Conservation (phyloP, 2,888 invertebrate species). For the Tridacna gigas region DNA sequence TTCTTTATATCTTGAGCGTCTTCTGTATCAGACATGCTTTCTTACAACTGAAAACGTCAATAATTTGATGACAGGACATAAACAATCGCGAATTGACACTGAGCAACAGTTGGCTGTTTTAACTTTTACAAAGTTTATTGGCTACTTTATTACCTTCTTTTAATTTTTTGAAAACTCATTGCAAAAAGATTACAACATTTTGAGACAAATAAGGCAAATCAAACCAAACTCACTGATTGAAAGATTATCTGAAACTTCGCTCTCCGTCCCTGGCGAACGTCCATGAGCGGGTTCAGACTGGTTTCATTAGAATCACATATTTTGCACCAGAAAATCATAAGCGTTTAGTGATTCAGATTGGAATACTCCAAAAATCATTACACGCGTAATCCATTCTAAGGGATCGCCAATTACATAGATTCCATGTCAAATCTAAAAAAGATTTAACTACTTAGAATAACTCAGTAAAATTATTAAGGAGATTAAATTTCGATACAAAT, state of each 20-base stretch:
- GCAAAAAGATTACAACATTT: not conserved
- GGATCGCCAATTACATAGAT: too few species aligned
- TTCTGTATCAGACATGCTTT: conserved; percentile 46
- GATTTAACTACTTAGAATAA: too few species aligned
- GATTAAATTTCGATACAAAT: too few species aligned
- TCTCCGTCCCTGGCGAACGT: not conserved
- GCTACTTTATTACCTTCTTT: not conserved
- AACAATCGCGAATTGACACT: not conserved
- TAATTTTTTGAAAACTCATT: not conserved
- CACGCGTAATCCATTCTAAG: too few species aligned
- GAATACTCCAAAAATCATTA: too few species aligned
- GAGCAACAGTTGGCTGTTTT: conserved; percentile 5
- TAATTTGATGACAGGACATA: conserved; percentile 10
- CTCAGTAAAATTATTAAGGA: too few species aligned
- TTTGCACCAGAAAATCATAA: too few species aligned
- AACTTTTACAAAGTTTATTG: not conserved
- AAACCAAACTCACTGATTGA: conserved; percentile 1
- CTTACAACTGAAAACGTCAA: conserved; percentile 1
- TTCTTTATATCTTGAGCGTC: conserved; percentile 26
- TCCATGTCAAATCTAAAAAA: too few species aligned
- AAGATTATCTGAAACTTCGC: not conserved
- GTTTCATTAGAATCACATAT: not conserved
- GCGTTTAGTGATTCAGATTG: too few species aligned
- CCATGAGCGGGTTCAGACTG: conserved; percentile 22
- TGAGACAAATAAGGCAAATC: not conserved